These are phyloP conservation scores for Odocoileus virginianus DNA, from an alignment of 2,113 vertebrate species.

Conservation along the genomic window DNA sequence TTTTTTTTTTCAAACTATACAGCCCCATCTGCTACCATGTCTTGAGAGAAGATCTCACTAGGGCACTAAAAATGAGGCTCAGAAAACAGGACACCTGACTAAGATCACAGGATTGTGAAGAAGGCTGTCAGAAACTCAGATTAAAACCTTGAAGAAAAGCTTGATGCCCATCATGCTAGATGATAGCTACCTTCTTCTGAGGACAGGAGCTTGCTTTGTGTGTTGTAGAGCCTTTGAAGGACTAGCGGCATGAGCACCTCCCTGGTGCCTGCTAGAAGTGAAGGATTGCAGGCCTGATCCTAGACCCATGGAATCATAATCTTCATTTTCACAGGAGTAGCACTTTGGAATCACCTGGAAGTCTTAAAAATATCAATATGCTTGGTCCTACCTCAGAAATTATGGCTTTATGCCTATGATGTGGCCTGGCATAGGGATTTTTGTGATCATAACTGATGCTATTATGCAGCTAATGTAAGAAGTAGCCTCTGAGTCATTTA, in stretches of 20 bases:
- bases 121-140: not conserved
- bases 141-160: not conserved
- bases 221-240: not conserved
- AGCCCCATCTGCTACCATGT: conserved; percentile 80
- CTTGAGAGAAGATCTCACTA: not conserved
- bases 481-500: not conserved
- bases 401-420: not conserved
- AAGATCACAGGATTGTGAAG: not conserved
- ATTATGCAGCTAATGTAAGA: not conserved
- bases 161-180: not conserved
- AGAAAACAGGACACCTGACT: not conserved
- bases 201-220: not conserved
- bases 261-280: not conserved
- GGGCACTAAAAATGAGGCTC: not conserved
- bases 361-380: not conserved
- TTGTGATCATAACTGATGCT: not conserved
- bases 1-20: conserved; percentile 75
- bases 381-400: not conserved
- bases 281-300: not conserved
- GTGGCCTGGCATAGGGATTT: not conserved
- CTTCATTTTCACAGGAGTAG: not conserved
- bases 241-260: not conserved
- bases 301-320: not conserved
- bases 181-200: not conserved
- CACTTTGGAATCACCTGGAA: not conserved